Evolutionary conservation across 1,140 invertebrate species (phyloP).

Genomic region (Homarus americanus): DNA sequence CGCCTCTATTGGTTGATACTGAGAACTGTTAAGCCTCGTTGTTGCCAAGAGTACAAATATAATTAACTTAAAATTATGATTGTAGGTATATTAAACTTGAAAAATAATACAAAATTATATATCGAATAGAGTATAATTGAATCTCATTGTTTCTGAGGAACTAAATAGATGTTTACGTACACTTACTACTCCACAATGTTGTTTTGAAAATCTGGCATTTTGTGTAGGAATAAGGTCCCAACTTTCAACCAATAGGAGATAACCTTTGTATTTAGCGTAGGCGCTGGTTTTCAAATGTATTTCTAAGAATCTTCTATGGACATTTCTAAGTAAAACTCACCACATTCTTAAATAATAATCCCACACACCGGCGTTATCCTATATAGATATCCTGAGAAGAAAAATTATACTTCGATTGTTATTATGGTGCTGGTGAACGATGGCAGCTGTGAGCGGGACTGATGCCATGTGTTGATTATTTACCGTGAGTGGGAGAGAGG

Average conservation of each 20-base stretch:
- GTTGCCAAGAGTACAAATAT: constrained; percentile 18
- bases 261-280: background rate
- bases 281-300: background rate
- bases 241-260: constrained; percentile 49
- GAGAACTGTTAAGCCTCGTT: constrained; percentile 34
- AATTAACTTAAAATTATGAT: background rate
- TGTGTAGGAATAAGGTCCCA: constrained; percentile 25
- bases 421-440: background rate
- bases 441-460: background rate
- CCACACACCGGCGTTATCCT: background rate
- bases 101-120: background rate
- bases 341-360: background rate
- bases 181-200: background rate
- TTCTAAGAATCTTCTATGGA: background rate
- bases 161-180: background rate
- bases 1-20: constrained; percentile 45
- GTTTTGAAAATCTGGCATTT: constrained; percentile 47
- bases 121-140: background rate
- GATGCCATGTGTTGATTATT: background rate
- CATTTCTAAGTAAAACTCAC: background rate
- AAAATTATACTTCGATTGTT: background rate
- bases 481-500: too few relatives aligned
- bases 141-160: background rate
- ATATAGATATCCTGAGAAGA: background rate
- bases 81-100: background rate